Conservation (phyloP, 1,140 invertebrate genomes). For the Hyles euphorbiae region DNA sequence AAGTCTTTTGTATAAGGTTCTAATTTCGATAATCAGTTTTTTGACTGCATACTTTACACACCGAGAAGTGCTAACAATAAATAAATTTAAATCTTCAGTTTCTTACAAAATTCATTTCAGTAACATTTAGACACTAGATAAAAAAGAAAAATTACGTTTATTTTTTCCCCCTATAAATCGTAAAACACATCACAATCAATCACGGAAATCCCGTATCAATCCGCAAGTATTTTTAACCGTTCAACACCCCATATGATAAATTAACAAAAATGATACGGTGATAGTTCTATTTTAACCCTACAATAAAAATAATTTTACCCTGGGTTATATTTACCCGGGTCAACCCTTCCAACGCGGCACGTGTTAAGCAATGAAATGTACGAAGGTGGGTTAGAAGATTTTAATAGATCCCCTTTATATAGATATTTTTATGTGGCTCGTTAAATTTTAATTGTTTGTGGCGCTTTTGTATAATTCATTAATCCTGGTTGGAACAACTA, state of each 20-base stretch:
- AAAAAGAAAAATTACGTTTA: too few species aligned
- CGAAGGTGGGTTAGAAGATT: constrained; percentile 34
- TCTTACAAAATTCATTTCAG: too few species aligned
- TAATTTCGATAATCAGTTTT: too few species aligned
- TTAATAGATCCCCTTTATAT: constrained; percentile 30
- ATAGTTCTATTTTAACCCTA: constrained; percentile 51
- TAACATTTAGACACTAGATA: too few species aligned
- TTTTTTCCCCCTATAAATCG: too few species aligned
- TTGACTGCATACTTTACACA: too few species aligned
- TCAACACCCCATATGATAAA: constrained; percentile 34
- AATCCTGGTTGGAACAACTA: neutral
- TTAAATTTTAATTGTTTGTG: constrained; percentile 26
- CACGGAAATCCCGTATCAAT: too few species aligned
- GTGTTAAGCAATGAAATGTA: constrained; percentile 49
- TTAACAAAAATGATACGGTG: constrained; percentile 41
- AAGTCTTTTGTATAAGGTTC: too few species aligned
- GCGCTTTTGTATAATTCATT: constrained; percentile 11
- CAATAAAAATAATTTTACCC: constrained; percentile 57
- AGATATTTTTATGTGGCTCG: constrained; percentile 27
- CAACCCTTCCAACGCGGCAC: constrained; percentile 28
- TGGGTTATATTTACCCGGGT: constrained; percentile 41
- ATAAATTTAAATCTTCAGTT: too few species aligned
- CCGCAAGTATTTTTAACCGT: neutral
- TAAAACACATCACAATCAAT: too few species aligned
- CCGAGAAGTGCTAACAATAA: too few species aligned